Evolutionary conservation across 2,797 vertebrate species (phyloP).

Genomic region (Clarias platycephalus): DNA sequence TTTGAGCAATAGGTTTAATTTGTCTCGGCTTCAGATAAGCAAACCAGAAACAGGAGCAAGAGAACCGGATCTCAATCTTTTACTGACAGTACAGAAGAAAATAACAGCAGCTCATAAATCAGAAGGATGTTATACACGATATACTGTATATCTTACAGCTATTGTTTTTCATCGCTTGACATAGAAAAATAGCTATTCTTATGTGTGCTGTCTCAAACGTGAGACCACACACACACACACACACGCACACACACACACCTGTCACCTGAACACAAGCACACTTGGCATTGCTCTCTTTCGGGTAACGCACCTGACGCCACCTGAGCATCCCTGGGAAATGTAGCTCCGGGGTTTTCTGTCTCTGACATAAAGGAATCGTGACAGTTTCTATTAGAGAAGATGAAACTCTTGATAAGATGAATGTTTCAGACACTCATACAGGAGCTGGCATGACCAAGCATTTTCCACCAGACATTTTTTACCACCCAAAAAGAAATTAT

Average conservation of each 20-base stretch:
- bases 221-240: slow-evolving; percentile 33
- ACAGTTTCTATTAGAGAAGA: slow-evolving; percentile 59
- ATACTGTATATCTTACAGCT: background rate
- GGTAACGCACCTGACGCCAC: slow-evolving; percentile 5
- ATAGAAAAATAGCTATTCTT: slow-evolving; percentile 49
- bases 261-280: slow-evolving; percentile 14
- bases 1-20: slow-evolving; percentile 1
- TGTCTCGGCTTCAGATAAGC: background rate
- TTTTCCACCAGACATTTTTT: background rate
- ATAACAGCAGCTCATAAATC: slow-evolving; percentile 49
- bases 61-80: slow-evolving; percentile 2
- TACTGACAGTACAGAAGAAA: slow-evolving; percentile 24
- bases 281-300: slow-evolving; percentile 4
- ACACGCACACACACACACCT: slow-evolving; percentile 37
- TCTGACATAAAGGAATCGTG: slow-evolving; percentile 68
- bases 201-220: slow-evolving; percentile 28
- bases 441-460: background rate
- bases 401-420: slow-evolving; percentile 69
- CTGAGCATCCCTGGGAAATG: background rate
- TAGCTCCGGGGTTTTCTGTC: slow-evolving; percentile 48
- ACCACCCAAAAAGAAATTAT: background rate
- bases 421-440: slow-evolving; percentile 47
- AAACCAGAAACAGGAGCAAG: background rate
- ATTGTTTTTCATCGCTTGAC: slow-evolving; percentile 9
- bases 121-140: slow-evolving; percentile 17